phyloP scores from a whole-genome alignment of 2,113 vertebrate genomes.

The Crocuta crocuta region DNA sequence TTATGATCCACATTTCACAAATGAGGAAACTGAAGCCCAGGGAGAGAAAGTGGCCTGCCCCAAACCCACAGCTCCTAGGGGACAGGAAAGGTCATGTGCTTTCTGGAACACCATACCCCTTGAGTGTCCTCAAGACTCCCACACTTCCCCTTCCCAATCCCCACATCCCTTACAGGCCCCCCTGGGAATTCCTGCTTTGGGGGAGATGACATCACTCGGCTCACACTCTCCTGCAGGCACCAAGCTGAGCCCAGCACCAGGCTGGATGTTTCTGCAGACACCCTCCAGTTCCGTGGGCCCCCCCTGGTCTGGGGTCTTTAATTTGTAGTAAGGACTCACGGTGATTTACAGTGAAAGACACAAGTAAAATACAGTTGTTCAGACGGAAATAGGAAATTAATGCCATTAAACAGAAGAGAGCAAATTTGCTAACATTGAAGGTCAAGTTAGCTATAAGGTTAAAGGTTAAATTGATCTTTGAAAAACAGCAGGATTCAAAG shows the following conservation, averaged over 20 bases:
- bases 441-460: background rate
- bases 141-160: fast-evolving
- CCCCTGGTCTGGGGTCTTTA: background rate
- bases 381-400: background rate
- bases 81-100: fast-evolving
- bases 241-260: background rate
- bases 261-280: background rate
- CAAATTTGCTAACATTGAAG: background rate
- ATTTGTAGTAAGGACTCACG: background rate
- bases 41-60: background rate
- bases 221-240: background rate
- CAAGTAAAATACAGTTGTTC: background rate
- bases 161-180: background rate
- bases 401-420: background rate
- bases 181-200: background rate
- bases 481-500: background rate
- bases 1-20: background rate
- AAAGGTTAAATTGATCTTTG: background rate
- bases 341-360: background rate
- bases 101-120: background rate
- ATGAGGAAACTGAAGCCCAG: background rate
- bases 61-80: background rate
- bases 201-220: too few species aligned
- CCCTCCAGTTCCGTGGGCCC: background rate
- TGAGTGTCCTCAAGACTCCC: background rate